Percentiles rank a stretch among this genome's conserved stretches.
Evolutionary conservation across 1,140 invertebrate species (phyloP).

Genomic region (Heliconius congener): DNA sequence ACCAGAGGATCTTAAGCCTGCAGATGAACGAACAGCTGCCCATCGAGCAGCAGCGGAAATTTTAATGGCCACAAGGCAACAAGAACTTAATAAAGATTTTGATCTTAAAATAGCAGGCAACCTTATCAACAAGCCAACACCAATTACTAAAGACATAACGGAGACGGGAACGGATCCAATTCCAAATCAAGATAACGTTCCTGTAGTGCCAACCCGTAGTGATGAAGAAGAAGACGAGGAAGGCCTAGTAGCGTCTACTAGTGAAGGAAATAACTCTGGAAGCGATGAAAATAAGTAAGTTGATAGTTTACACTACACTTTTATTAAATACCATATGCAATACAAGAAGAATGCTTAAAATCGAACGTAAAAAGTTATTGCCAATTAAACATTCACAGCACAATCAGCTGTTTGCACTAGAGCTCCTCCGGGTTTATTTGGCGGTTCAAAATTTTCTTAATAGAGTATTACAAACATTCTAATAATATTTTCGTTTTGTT

Average conservation of each 20-base stretch:
- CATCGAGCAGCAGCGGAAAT: slow-evolving; percentile 81
- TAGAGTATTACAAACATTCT: neutral
- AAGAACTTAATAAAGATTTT: slow-evolving; percentile 75
- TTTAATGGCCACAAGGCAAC: slow-evolving; percentile 72
- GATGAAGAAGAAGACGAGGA: slow-evolving; percentile 87
- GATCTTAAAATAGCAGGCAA: slow-evolving; percentile 80
- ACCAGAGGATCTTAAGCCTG: slow-evolving; percentile 59
- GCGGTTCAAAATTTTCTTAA: no score
- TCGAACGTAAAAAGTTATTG: no score
- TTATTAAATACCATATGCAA: neutral
- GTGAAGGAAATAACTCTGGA: slow-evolving; percentile 90
- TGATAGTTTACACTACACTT: neutral
- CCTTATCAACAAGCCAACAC: slow-evolving; percentile 77
- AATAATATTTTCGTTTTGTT: slow-evolving; percentile 21
- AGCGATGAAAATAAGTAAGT: slow-evolving; percentile 89
- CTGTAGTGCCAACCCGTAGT: slow-evolving; percentile 72
- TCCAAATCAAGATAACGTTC: slow-evolving; percentile 51
- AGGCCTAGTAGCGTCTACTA: slow-evolving; percentile 86
- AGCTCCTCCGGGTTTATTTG: no score
- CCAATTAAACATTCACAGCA: no score
- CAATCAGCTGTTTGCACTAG: no score
- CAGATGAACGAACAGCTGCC: slow-evolving; percentile 77
- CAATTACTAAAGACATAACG: slow-evolving; percentile 89
- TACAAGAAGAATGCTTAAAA: no score
- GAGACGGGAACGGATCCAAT: slow-evolving; percentile 71